A percentile compares a stretch with the other conserved stretches of the same genome.
These are phyloP conservation scores for Syngnathus typhle DNA, from an alignment of 2,113 vertebrate species.

Conservation along the genomic window DNA sequence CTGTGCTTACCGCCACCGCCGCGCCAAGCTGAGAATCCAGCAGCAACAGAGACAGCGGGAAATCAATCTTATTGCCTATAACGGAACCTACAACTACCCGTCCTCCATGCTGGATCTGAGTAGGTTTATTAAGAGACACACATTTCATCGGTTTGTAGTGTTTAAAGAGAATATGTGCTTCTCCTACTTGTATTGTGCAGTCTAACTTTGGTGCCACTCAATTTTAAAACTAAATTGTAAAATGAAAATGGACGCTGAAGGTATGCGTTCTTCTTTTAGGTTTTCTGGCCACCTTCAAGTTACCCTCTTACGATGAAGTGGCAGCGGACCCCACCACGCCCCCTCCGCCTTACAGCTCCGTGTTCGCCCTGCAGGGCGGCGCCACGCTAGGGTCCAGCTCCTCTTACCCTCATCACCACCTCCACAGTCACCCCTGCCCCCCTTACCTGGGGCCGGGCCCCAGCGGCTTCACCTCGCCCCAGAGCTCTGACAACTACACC, in stretches of 20 bases:
- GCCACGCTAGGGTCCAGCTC: conserved; percentile 43
- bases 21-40: conserved; percentile 88
- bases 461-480: conserved; percentile 68
- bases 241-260: background rate
- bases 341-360: conserved; percentile 84
- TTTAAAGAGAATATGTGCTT: background rate
- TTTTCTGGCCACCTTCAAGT: conserved; percentile 86
- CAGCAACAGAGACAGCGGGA: conserved; percentile 95
- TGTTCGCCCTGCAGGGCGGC: conserved; percentile 70
- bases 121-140: conserved; percentile 63
- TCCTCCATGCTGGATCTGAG: conserved; percentile 84
- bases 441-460: conserved; percentile 54
- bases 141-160: background rate
- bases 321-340: conserved; percentile 84
- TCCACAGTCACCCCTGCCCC: conserved; percentile 52
- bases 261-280: conserved; percentile 60
- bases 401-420: conserved; percentile 49
- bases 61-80: conserved; percentile 94
- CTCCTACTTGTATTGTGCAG: background rate
- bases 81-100: conserved; percentile 84
- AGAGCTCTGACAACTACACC: conserved; percentile 80
- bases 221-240: background rate
- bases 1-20: conserved; percentile 91
- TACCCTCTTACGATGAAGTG: conserved; percentile 92
- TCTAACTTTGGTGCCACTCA: background rate